Percentiles rank a stretch among this genome's conserved stretches.
Conservation (phyloP, 1,140 invertebrate genomes). For the Conus betulinus region DNA sequence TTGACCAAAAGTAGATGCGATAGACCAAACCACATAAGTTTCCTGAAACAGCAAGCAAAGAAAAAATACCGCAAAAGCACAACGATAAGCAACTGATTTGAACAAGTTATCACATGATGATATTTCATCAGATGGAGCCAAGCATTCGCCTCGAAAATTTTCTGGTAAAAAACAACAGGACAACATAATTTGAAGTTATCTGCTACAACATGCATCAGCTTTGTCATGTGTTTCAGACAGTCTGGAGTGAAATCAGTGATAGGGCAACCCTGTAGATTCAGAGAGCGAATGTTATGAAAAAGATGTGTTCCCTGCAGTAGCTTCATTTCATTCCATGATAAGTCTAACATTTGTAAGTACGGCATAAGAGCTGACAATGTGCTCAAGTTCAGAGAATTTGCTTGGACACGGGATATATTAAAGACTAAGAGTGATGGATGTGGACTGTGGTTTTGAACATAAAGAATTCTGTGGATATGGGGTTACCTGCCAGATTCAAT, state of each 20-base stretch:
- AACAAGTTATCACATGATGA: conserved; percentile 10
- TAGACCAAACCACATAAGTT: neutral
- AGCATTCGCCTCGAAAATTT: neutral
- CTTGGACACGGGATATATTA: neutral
- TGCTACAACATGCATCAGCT: neutral
- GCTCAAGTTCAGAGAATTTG: neutral
- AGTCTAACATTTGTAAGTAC: neutral
- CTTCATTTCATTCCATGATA: neutral
- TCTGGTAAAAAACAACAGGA: neutral
- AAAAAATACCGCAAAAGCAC: neutral
- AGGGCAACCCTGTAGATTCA: neutral
- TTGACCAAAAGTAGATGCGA: neutral
- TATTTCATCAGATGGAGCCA: neutral
- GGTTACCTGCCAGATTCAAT: neutral
- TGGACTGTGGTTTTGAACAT: neutral
- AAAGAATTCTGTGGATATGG: neutral
- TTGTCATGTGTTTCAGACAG: neutral
- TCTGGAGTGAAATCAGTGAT: neutral
- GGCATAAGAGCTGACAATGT: neutral
- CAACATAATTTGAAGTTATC: conserved; percentile 14
- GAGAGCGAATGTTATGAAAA: neutral
- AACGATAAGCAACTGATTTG: neutral
- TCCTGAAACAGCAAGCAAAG: neutral
- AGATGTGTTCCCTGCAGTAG: neutral
- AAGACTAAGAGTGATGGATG: neutral